Evolutionary conservation across 2,113 vertebrate genomes (phyloP), one percentile per base, ranked within the genome.

Genomic region (Pituophis catenifer): DNA sequence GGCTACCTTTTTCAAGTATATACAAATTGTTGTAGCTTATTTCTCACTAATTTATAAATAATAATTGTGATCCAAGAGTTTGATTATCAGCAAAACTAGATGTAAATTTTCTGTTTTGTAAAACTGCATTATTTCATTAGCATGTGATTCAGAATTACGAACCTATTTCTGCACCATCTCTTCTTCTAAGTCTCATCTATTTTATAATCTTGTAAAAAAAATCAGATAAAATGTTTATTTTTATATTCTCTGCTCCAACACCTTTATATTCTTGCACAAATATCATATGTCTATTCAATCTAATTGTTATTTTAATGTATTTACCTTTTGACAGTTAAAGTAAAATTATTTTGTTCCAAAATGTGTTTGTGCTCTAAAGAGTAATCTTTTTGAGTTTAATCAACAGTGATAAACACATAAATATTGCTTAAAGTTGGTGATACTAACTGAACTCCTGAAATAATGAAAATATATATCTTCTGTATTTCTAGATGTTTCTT

Each of bases 381-480:
- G 24, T 48, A 55, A 23, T 23, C 24, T 62, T 29, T 88, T 23
- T 44, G 10, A 55, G 33, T 24, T 58, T 81, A 26, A 75, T 91
- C 24, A n/a, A 33, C 7, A 88, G 6, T 88, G 24, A 54, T 33
- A 88, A 88, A 54, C 52, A 58, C 29, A 86, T 50, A 86, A 86
- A 86, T 33, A 44, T 88, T 93, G 24, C 59, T 86, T 88, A 53
- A 70, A 81, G 52, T 75, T 70, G 38, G 11, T 58, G 59, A 58
- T 44, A 75, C 50, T 93, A 75, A 91, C 38, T 50, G 19, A 54
- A 33, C n/a, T 88, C 52, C 52, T 88, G 52, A 75, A 8, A 52
- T 91, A 93, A 88, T 81, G 29, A 65, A 89, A 89, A 92, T 89
- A 92, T 88, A 75, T 88, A 59, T 4, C n/a, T 52, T 87, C 85